Conservation (phyloP, 2,797 vertebrate species). For the Poeciliopsis gracilis region DNA sequence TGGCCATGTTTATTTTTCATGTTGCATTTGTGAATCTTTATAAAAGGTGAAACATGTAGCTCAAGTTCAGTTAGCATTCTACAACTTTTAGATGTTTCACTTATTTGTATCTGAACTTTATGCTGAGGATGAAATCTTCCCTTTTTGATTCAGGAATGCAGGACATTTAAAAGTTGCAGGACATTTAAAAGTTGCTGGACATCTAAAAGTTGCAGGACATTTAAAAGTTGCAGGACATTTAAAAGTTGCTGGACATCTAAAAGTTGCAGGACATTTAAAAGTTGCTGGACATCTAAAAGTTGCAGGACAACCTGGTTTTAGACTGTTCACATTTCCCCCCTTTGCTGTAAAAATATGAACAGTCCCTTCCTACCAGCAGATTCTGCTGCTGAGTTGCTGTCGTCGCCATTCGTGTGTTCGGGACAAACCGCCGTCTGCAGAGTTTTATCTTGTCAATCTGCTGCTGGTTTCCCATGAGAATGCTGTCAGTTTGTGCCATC, state of each 20-base stretch:
- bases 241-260: not conserved
- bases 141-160: not conserved
- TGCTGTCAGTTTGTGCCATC: constrained; percentile 14
- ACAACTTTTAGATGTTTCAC: not conserved
- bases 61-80: not conserved
- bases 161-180: not conserved
- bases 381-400: not conserved
- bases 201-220: not conserved
- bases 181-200: too few relatives aligned
- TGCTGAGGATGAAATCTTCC: not conserved
- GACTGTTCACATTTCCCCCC: not conserved
- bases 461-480: constrained; percentile 8
- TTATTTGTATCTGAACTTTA: not conserved
- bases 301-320: not conserved
- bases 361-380: not conserved
- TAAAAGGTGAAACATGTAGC: constrained; percentile 2
- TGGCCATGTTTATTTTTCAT: not conserved
- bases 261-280: not conserved
- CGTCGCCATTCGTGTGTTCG: constrained; percentile 41
- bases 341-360: not conserved
- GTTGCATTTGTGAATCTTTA: not conserved
- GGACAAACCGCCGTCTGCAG: constrained; percentile 22
- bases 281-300: not conserved
- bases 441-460: constrained; percentile 19
- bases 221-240: too few relatives aligned